Percentiles rank a stretch among this genome's conserved stretches.
Conservation (phyloP, 1,140 invertebrate genomes). For the Brachionus rotundiformis region DNA sequence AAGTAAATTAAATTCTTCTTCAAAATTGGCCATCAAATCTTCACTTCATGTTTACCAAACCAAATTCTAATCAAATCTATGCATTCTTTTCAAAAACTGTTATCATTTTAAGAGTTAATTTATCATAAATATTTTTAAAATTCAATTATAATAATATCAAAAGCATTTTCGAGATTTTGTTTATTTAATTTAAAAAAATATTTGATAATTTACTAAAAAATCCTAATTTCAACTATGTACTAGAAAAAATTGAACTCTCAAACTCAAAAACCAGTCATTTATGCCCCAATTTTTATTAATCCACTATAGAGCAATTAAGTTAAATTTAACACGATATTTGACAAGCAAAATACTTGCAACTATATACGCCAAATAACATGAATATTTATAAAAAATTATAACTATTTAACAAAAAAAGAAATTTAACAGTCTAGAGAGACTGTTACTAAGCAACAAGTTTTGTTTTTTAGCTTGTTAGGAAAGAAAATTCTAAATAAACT, state of each 20-base stretch:
- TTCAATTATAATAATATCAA: too few relatives aligned
- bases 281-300: not conserved
- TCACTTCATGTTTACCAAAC: too few relatives aligned
- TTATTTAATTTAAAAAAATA: too few relatives aligned
- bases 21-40: too few relatives aligned
- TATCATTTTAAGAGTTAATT: too few relatives aligned
- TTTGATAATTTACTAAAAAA: too few relatives aligned
- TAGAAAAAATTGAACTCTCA: not conserved
- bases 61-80: too few relatives aligned
- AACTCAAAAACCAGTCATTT: not conserved
- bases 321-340: slow-evolving; percentile 13
- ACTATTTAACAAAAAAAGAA: slow-evolving; percentile 11
- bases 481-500: slow-evolving; percentile 33
- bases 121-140: too few relatives aligned
- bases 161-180: too few relatives aligned
- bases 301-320: not conserved
- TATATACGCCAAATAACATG: slow-evolving; percentile 40
- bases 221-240: too few relatives aligned
- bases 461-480: not conserved
- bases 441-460: slow-evolving; percentile 29
- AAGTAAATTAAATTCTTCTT: too few relatives aligned
- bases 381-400: slow-evolving; percentile 25
- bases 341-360: slow-evolving; percentile 24
- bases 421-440: slow-evolving; percentile 38
- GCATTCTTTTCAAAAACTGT: too few relatives aligned